phyloP scores from a whole-genome alignment of 2,888 invertebrate genomes.

The Lithosia quadra region DNA sequence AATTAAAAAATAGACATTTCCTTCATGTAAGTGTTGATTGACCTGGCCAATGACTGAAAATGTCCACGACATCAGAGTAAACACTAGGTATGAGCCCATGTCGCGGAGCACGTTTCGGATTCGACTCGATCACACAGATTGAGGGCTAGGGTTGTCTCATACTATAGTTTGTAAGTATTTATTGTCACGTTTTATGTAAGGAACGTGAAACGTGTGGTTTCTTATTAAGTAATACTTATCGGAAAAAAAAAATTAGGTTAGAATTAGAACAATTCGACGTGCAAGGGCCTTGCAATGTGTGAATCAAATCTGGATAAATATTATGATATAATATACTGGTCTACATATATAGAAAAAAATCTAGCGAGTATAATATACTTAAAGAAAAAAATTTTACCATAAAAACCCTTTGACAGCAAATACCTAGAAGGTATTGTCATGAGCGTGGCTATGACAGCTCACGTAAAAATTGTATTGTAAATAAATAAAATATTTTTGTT shows the following conservation, averaged over 20 bases:
- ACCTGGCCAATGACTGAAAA: conserved; percentile 26
- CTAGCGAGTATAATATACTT: too few relatives aligned
- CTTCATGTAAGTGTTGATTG: conserved; percentile 5
- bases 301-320: too few relatives aligned
- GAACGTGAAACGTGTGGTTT: background rate
- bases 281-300: too few relatives aligned
- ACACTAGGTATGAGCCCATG: conserved; percentile 56
- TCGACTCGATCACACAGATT: conserved; percentile 63
- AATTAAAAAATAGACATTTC: background rate
- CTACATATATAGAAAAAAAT: too few relatives aligned
- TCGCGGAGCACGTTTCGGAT: conserved; percentile 61
- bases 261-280: too few relatives aligned
- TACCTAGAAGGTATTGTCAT: conserved; percentile 32
- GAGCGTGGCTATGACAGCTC: conserved; percentile 24
- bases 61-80: conserved; percentile 32
- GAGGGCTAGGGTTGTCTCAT: conserved; percentile 62
- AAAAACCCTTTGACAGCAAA: conserved; percentile 21
- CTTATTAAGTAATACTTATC: too few relatives aligned
- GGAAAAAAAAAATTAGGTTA: background rate
- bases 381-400: too few relatives aligned
- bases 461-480: too few relatives aligned
- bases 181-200: background rate
- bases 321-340: too few relatives aligned
- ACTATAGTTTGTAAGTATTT: background rate
- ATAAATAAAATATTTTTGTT: conserved; percentile 34